Percentiles rank a stretch among this genome's conserved stretches.
Evolutionary conservation across 2,113 vertebrate genomes (phyloP).

Genomic region (Tyrannus savana): DNA sequence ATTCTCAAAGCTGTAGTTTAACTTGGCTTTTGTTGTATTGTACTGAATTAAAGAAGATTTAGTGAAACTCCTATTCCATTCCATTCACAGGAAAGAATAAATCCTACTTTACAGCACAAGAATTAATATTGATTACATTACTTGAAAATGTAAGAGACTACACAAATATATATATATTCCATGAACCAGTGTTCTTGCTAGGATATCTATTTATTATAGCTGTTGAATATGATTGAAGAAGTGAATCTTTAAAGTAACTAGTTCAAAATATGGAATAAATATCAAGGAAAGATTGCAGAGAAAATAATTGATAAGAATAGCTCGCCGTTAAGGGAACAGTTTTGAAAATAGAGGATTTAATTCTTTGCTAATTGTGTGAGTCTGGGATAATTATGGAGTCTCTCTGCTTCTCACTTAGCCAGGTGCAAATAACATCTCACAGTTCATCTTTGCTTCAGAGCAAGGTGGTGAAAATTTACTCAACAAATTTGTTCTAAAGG

Average conservation of each 20-base stretch:
- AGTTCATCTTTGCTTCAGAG: not conserved
- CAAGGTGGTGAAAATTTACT: not conserved
- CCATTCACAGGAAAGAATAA: slow-evolving; percentile 7
- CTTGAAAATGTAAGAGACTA: slow-evolving; percentile 12
- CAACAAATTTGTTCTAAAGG: not conserved
- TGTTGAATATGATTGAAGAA: not conserved
- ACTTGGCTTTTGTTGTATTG: slow-evolving; percentile 27
- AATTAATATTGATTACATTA: slow-evolving; percentile 47
- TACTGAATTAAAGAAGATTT: slow-evolving; percentile 27
- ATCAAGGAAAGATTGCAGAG: not conserved
- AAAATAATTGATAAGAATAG: not conserved
- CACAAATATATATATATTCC: not conserved
- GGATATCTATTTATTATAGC: not conserved
- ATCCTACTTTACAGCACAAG: slow-evolving; percentile 5
- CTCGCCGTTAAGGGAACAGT: not conserved
- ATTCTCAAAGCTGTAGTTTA: slow-evolving; percentile 7
- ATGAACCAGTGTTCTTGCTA: not conserved
- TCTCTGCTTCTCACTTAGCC: not conserved
- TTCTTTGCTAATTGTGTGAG: not conserved
- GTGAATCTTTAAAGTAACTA: not conserved
- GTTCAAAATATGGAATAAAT: slow-evolving; percentile 3
- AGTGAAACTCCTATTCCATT: slow-evolving; percentile 8
- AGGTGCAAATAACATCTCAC: not conserved
- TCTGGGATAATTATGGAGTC: not conserved
- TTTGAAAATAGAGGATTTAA: not conserved